Percentiles rank a stretch among this genome's conserved stretches.
phyloP scores from a whole-genome alignment of 2,113 vertebrate genomes.

The Mormyrus iriodes region DNA sequence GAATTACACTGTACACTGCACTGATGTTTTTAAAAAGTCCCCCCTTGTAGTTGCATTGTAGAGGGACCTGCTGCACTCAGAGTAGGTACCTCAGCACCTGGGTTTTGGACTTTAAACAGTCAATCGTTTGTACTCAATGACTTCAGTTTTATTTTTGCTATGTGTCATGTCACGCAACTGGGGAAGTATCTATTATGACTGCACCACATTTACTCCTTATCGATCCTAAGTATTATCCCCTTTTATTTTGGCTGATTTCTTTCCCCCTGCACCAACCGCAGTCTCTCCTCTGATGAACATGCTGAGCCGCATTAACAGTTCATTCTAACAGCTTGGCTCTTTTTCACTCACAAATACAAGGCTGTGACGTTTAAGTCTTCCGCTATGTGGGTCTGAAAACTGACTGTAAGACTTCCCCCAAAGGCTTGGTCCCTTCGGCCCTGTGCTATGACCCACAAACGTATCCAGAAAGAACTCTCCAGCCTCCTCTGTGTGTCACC shows the following conservation, averaged over 20 bases:
- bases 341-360: not conserved
- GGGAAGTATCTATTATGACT: not conserved
- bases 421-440: not conserved
- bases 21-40: not conserved
- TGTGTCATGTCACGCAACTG: not conserved
- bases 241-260: not conserved
- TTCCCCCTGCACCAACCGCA: not conserved
- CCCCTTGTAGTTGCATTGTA: not conserved
- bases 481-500: not conserved
- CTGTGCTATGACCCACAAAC: not conserved
- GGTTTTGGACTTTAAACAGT: not conserved
- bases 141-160: not conserved
- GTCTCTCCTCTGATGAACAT: not conserved
- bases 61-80: not conserved
- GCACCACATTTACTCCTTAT: not conserved
- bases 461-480: not conserved
- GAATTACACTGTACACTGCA: not conserved
- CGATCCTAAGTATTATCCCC: no score
- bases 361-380: not conserved
- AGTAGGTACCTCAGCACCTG: not conserved
- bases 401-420: not conserved
- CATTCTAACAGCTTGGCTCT: not conserved
- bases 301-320: not conserved
- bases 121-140: not conserved
- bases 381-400: not conserved